Evolutionary conservation across 2,797 vertebrate species (phyloP).

Genomic region (Lerista edwardsae): DNA sequence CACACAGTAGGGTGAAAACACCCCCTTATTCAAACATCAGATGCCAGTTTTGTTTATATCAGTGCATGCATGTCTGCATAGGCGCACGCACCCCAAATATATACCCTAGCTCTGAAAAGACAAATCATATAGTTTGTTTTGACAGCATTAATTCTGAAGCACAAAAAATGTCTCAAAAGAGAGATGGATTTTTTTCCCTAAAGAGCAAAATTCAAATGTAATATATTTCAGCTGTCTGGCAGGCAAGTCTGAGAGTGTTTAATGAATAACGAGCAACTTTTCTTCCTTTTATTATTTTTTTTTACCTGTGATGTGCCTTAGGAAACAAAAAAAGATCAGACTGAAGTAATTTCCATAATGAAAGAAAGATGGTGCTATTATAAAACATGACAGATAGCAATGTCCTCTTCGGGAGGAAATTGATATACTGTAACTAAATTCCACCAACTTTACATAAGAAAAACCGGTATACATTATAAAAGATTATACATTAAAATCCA

Average conservation of each 20-base stretch:
- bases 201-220: background rate
- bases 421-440: slow-evolving; percentile 15
- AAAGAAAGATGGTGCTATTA: slow-evolving; percentile 42
- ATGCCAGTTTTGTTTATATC: background rate
- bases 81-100: background rate
- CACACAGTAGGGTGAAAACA: background rate
- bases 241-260: background rate
- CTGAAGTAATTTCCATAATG: slow-evolving; percentile 27
- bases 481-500: slow-evolving; percentile 9
- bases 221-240: background rate
- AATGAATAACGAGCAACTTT: slow-evolving; percentile 15
- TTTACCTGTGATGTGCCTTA: slow-evolving; percentile 21
- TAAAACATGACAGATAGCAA: slow-evolving; percentile 22
- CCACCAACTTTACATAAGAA: background rate
- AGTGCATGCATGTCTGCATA: background rate
- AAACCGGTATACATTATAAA: slow-evolving; percentile 1
- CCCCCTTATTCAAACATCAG: background rate
- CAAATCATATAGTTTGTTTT: background rate
- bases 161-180: background rate
- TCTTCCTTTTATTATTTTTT: background rate
- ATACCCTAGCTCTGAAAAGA: background rate
- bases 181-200: background rate
- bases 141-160: background rate
- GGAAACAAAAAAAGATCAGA: slow-evolving; percentile 17
- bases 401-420: background rate